Evolutionary conservation across 92 coral and sea anemone genomes (phyloP).

Genomic region (Palythoa heliodiscus): DNA sequence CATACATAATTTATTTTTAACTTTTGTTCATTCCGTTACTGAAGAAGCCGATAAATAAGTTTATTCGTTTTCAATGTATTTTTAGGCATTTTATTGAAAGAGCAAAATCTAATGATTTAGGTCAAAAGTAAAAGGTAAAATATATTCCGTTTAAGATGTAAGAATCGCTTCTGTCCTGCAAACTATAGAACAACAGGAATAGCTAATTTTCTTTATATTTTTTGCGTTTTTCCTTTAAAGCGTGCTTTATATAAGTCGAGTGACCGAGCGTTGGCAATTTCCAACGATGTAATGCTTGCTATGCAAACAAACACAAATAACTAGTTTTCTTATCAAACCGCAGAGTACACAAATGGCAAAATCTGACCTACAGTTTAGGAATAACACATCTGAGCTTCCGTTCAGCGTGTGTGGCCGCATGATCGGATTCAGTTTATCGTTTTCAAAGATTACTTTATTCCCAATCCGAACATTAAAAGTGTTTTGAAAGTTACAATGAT

Average conservation of each 20-base stretch:
- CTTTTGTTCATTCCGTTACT: neutral
- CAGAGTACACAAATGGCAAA: neutral
- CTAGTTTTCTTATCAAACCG: slow-evolving; percentile 23
- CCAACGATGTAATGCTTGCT: slow-evolving; percentile 5
- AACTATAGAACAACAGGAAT: neutral
- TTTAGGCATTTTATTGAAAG: neutral
- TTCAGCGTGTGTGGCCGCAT: slow-evolving; percentile 4
- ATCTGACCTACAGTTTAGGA: neutral
- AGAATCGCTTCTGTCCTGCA: neutral
- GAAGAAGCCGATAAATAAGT: neutral
- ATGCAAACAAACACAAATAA: neutral
- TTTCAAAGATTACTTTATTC: too few relatives aligned
- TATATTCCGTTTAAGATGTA: neutral
- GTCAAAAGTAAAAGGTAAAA: neutral
- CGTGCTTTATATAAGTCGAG: neutral
- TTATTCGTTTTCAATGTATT: neutral
- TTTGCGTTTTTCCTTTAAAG: neutral
- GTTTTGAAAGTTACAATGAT: too few relatives aligned
- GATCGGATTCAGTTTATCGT: too few relatives aligned
- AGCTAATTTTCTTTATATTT: neutral
- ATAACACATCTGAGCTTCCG: neutral
- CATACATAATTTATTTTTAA: slow-evolving; percentile 2
- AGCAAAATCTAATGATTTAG: neutral
- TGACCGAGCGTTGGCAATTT: neutral
- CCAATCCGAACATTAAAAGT: too few relatives aligned